Percentiles rank a stretch among this genome's conserved stretches.
phyloP scores from a whole-genome alignment of 1,140 invertebrate genomes.

The Papilio polyxenes region DNA sequence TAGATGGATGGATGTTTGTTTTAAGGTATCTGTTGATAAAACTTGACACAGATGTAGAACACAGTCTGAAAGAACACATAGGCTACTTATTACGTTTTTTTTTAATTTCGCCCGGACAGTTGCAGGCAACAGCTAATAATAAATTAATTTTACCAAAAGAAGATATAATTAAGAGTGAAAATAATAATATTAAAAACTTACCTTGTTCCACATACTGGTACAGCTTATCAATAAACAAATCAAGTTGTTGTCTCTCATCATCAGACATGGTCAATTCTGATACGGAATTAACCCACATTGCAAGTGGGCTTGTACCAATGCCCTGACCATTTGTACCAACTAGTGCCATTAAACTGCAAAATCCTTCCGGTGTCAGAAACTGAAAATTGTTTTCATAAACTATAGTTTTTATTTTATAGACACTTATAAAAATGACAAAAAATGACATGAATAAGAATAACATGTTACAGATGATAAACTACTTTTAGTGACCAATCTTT shows the following conservation, averaged over 20 bases:
- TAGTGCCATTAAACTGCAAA: constrained; percentile 91
- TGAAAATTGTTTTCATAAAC: constrained; percentile 71
- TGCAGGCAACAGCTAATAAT: too few species aligned
- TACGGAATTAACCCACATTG: constrained; percentile 91
- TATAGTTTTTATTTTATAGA: neutral
- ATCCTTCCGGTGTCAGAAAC: constrained; percentile 94
- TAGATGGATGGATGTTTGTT: too few species aligned
- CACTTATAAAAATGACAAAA: constrained; percentile 15
- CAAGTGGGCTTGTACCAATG: constrained; percentile 93
- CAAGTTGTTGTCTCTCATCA: constrained; percentile 85
- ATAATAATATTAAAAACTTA: constrained; percentile 65
- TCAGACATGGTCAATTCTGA: constrained; percentile 84
- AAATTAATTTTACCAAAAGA: too few species aligned
- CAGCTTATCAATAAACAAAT: constrained; percentile 89
- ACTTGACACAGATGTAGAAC: too few species aligned
- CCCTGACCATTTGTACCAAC: constrained; percentile 97
- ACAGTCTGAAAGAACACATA: too few species aligned
- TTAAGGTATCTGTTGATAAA: too few species aligned
- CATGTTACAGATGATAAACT: too few species aligned
- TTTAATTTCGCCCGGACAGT: too few species aligned
- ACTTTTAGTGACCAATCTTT: too few species aligned
- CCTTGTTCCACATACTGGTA: constrained; percentile 93
- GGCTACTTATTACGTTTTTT: too few species aligned
- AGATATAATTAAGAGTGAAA: too few species aligned
- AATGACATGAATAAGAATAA: neutral